Evolutionary conservation across 2,113 vertebrate genomes (phyloP), one percentile per base, ranked within the genome.

Genomic region (Potamarius usumacintae): DNA sequence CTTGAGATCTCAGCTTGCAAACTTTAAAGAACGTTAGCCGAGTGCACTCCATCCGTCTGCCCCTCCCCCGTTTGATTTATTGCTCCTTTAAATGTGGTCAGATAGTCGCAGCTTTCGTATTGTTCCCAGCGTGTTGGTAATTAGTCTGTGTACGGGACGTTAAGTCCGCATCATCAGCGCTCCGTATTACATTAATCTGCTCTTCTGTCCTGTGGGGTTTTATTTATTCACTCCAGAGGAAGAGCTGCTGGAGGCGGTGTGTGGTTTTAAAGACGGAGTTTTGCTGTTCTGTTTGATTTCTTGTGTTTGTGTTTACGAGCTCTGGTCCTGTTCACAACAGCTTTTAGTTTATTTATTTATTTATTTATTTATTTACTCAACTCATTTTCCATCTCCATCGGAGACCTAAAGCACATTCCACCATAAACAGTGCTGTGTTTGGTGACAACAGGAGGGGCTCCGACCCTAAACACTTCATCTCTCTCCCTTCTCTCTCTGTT

Each of bases 121-220:
- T 82, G 67, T 74, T 62, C 86, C 55, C 86, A 22, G 78, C 48
- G 52, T 82, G 88, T 83, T 67, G 76, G 84, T 89, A 77, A 77
- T 89, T 86, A 77, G 58, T 77, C 3, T 52, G 79, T 34, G 53
- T 77, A 48, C 34, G 79, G 88, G 52, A 17, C 84, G 55, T 89
- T 86, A 86, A 86, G 50, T 72, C 34, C 27, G 4, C 65, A 7
- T 69, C 76, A 85, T 77, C 57, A 50, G 55, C 34, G 30, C 76
- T 71, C 53, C 53, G 9, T 34, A n/a, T 48, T 78, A 7, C 69
- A 67, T 89, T 86, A 82, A 86, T 86, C 78, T 77, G 69, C n/a
- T 57, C 10, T 57, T 57, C 55, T 55, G 78, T 50, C 67, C 48
- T 82, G 84, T 9, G 27, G 48, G 62, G 65, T 42, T 42, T 42